Percentiles rank a stretch among this genome's conserved stretches.
phyloP scores from a whole-genome alignment of 2,797 vertebrate species.

The Peromyscus attwateri region DNA sequence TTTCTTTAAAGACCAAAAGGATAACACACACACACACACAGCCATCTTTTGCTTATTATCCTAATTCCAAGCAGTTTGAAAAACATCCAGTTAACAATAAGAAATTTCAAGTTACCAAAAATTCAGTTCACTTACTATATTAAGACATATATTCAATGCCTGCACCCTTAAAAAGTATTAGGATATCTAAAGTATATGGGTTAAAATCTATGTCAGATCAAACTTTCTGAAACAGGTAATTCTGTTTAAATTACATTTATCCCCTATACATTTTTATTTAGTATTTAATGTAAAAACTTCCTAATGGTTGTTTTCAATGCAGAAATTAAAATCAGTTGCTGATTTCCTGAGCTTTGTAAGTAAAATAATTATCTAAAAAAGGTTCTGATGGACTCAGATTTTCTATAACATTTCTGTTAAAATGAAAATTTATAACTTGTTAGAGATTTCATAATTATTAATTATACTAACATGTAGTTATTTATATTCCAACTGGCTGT shows the following conservation, averaged over 20 bases:
- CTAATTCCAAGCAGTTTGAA: conserved; percentile 19
- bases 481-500: conserved; percentile 41
- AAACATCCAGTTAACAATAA: conserved; percentile 6
- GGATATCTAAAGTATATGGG: conserved; percentile 18
- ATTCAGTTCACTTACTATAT: conserved; percentile 39
- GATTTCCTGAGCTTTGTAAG: conserved; percentile 19
- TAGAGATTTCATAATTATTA: neutral
- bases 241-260: conserved; percentile 33
- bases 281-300: conserved; percentile 39
- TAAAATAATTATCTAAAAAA: conserved; percentile 53
- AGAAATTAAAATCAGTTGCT: conserved; percentile 51
- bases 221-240: conserved; percentile 38
- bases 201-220: conserved; percentile 43
- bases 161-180: conserved; percentile 7
- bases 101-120: conserved; percentile 28
- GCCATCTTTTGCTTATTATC: neutral
- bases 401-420: neutral
- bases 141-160: conserved; percentile 40
- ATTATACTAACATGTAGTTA: conserved; percentile 44
- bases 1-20: neutral
- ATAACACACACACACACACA: neutral
- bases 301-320: conserved; percentile 38
- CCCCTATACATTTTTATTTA: conserved; percentile 37
- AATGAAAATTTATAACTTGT: conserved; percentile 2
- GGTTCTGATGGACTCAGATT: neutral